Evolutionary conservation across 2,113 vertebrate species (phyloP), one percentile per base, ranked within the genome.

Genomic region (Daboia siamensis): DNA sequence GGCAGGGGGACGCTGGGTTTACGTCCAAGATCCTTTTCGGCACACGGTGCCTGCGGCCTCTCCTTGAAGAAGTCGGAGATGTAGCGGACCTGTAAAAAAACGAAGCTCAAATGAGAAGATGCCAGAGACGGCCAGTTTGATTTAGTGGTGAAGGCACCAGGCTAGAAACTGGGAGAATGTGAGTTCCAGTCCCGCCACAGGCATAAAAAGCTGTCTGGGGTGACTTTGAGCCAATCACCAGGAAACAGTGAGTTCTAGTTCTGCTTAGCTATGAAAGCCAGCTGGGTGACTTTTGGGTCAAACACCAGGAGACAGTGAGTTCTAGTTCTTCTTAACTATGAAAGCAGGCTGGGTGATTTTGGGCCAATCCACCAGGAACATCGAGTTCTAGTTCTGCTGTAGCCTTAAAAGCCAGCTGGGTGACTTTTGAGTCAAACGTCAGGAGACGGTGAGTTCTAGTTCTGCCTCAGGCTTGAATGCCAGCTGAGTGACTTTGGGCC

Each of bases 61-160:
- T 95, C 90, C 96, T 99, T 99, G 95, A 99, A 99, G 97, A 99
- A 99, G 96, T 99, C 98, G 0, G 99, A 99, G 93, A 99, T 95
- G 0, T 98, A 98, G 24, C 88, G 96, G 52, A 99, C 98, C 99
- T 99, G 96, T 5, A 20, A 26, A 7, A 7, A 80, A 80, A 39
- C 0, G 3, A 0, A 11, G 4, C 0, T 1, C 0, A 0, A 23
- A 54, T 44, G 24, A 46, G 39, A 57, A 26, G 3, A 11, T 0
- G 33, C 6, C 74, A 39, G 20, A 80, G 33, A 39, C 0, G 12
- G 64, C 12, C 29, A 33, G 4, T n/a, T 69, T 15, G 29, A 69
- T 69, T 69, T n/a, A 69, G 64, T 69, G 13, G 64, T 69, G n/a
- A 33, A 33, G 5, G 12, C 29, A 69, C 29, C 59, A 13, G 29